Conservation (phyloP, 1,140 invertebrate genomes). For the Pseudobourletiella spinata region DNA sequence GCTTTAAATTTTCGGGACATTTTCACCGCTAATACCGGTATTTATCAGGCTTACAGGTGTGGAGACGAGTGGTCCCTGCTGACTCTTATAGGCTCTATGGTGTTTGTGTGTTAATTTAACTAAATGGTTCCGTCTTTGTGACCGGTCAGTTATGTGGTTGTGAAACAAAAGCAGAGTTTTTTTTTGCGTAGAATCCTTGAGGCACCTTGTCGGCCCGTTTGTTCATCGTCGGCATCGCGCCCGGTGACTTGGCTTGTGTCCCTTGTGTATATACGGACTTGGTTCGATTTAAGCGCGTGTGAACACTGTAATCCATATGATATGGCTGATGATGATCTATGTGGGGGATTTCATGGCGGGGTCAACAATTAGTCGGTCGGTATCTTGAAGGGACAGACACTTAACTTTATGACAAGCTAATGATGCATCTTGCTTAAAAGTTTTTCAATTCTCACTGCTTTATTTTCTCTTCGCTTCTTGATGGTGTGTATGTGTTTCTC, state of each 20-base stretch:
- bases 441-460: not conserved
- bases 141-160: not conserved
- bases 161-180: no score
- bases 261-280: not conserved
- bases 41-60: not conserved
- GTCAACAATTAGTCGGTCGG: constrained; percentile 28
- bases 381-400: constrained; percentile 22
- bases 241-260: no score
- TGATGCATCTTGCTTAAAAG: not conserved
- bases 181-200: no score
- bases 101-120: not conserved
- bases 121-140: not conserved
- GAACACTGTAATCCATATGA: not conserved
- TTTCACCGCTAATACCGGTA: not conserved
- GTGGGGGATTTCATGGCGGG: not conserved
- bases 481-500: not conserved
- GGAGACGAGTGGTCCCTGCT: not conserved
- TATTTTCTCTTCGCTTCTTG: not conserved
- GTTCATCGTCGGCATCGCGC: no score
- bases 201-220: no score
- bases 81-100: not conserved
- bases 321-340: not conserved
- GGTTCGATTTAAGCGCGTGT: not conserved
- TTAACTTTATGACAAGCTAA: not conserved
- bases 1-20: not conserved